Evolutionary conservation across 2,888 invertebrate genomes (phyloP).

Genomic region (Globia sparganii): DNA sequence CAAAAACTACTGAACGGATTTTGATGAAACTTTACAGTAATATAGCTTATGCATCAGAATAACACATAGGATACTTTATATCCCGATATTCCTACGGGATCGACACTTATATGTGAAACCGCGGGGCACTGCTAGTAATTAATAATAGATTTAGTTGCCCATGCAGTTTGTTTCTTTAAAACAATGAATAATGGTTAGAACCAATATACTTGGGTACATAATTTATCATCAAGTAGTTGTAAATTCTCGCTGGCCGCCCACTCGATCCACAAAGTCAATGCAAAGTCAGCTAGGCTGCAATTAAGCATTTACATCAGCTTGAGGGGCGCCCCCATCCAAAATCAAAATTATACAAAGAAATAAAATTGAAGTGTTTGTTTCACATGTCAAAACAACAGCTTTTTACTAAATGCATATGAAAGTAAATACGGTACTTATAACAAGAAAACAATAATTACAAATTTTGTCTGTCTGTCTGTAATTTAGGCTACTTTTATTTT

Average conservation of each 20-base stretch:
- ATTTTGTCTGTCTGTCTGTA: background rate
- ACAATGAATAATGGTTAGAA: too few species aligned
- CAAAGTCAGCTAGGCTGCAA: constrained; percentile 1
- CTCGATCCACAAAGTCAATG: background rate
- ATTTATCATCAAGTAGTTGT: background rate
- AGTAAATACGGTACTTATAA: too few species aligned
- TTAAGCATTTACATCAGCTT: constrained; percentile 3
- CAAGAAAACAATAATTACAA: background rate
- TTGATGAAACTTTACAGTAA: too few species aligned
- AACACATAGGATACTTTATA: too few species aligned
- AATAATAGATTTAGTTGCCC: too few species aligned
- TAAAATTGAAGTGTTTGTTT: background rate
- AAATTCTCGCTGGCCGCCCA: background rate
- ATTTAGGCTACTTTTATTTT: background rate
- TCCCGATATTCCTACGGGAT: too few species aligned
- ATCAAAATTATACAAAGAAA: background rate
- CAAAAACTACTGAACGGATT: too few species aligned
- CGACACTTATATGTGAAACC: too few species aligned
- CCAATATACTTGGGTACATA: background rate
- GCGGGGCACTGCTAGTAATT: too few species aligned
- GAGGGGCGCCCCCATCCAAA: too few species aligned
- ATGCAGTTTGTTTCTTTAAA: too few species aligned
- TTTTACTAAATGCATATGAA: background rate
- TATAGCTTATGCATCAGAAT: too few species aligned
- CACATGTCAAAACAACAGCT: background rate